Evolutionary conservation across 2,888 invertebrate species (phyloP), one percentile per base, ranked within the genome.

Genomic region (Adineta ricciae): DNA sequence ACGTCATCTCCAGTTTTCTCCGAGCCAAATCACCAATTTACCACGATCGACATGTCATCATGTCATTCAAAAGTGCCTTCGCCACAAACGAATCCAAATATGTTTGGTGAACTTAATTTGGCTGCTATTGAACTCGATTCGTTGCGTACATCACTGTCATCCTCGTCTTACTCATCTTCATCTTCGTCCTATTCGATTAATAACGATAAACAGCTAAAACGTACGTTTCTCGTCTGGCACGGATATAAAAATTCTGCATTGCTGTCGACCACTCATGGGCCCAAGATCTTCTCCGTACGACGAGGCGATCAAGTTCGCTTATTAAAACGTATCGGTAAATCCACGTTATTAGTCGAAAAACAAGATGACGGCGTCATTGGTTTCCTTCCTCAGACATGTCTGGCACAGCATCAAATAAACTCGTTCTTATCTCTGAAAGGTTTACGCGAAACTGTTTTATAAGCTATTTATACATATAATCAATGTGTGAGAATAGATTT

Each of bases 61-160:
- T 9, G 41, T 78, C 24, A 38, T 78, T 24, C 7, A 41, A 0
- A 16, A 78, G 11, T 1, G 14, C 4, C 41, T 24, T 2, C 36
- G 24, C 21, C 36, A n/a, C 36, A 41, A 78, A 9, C 41, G 24
- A 78, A 41, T 41, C 9, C 78, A 24, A 24, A 78, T 78, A 11
- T 41, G 11, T 78, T 78, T 78, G 78, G 78, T 78, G 78, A 78
- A 78, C 41, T 78, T 38, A 78, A 78, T 41, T 38, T 78, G 41
- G 78, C 78, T 78, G 78, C 78, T 41, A 78, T 78, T 78, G 78
- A 78, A 41, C 78, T 38, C 41, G 78, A 78, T 78, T 78, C 78
- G 24, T 14, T 78, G 8, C 78, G 78, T 1, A 38, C 78, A 78
- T 78, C 38, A 21, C 24, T 41, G 4, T 73, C 36, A 73, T 73